Evolutionary conservation across 2,888 invertebrate genomes (phyloP).

Genomic region (Dryomyza anilis): DNA sequence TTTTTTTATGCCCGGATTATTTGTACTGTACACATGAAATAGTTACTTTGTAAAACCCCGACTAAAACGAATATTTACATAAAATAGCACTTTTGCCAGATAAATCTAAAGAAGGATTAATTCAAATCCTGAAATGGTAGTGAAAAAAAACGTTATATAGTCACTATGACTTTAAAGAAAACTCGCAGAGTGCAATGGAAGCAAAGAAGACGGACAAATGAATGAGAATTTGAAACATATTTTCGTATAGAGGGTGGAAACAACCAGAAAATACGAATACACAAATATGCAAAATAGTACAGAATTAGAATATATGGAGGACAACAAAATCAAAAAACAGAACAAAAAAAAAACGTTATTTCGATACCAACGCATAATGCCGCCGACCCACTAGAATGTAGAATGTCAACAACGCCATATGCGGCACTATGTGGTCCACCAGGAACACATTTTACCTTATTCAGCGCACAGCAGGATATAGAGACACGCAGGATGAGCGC

Average conservation of each 20-base stretch:
- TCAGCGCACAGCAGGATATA: too few species aligned
- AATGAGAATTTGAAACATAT: background rate
- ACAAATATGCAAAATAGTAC: constrained; percentile 9
- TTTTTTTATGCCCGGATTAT: background rate
- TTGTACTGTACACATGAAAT: background rate
- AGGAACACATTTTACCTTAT: too few species aligned
- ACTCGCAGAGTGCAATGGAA: too few species aligned
- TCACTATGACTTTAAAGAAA: too few species aligned
- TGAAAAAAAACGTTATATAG: too few species aligned
- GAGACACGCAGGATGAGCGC: too few species aligned
- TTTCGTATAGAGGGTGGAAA: background rate
- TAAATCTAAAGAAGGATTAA: constrained; percentile 20
- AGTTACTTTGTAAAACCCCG: background rate
- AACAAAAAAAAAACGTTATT: too few species aligned
- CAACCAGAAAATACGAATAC: background rate
- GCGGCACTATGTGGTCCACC: constrained; percentile 3
- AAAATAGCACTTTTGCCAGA: constrained; percentile 17
- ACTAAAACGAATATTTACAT: constrained; percentile 2
- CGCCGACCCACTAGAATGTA: too few species aligned
- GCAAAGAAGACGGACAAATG: too few species aligned
- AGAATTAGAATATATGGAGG: background rate
- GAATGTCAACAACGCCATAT: constrained; percentile 3
- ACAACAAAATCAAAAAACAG: background rate
- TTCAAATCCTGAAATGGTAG: constrained; percentile 1
- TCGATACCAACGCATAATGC: too few species aligned